Base-by-base conservation (phyloP, 2,113 vertebrate species). In the Hydropotes inermis region DNA sequence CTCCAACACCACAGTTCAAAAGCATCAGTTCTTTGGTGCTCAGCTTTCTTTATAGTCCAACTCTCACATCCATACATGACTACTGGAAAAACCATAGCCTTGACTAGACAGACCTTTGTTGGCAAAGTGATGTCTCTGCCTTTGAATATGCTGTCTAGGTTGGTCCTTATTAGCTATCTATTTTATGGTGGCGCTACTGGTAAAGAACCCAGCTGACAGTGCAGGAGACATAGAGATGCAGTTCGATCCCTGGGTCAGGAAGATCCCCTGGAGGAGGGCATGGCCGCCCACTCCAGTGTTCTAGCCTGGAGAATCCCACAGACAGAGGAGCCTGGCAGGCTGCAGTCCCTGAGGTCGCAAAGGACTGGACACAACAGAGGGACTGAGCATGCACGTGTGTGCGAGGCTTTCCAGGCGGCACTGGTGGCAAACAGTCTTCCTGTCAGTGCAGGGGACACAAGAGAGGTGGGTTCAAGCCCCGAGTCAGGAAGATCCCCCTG, bases 371-470 rank as follows among this genome's bases (percentile, higher is more conserved):
- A 5, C 6, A 1, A 61, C 17, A 21, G 64, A 11, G 17, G n/a
- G 64, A 21, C n/a, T 36, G 2, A 5, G 64, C 64, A 4, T 1
- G 4, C 64, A 2, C 0, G n/a, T 2, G 0, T 13, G 2, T 39
- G 13, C 6, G 11, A 36, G 67, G 67, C 67, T 74, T 39, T 11
- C 5, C 36, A 39, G 36, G 2, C 6, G 36, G 36, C 70, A 25
- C 6, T 0, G 13, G 36, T 25, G 36, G 55, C 6, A 7, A 25
- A 3, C n/a, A 43, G 13, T 43, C 21, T 39, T 19, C 70, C 67
- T 6, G 70, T 25, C 70, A 25, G 6, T 2, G 21, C 70, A 43
- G 36, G 13, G 39, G 70, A 43, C 70, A 3, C 36, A 6, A 39
- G 36, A 25, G 10, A 3, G 2, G 1, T 1, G 5, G 21, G 21